Evolutionary conservation across 1,140 invertebrate species (phyloP), one percentile per base, ranked within the genome.

Genomic region (Nylanderia fulva): DNA sequence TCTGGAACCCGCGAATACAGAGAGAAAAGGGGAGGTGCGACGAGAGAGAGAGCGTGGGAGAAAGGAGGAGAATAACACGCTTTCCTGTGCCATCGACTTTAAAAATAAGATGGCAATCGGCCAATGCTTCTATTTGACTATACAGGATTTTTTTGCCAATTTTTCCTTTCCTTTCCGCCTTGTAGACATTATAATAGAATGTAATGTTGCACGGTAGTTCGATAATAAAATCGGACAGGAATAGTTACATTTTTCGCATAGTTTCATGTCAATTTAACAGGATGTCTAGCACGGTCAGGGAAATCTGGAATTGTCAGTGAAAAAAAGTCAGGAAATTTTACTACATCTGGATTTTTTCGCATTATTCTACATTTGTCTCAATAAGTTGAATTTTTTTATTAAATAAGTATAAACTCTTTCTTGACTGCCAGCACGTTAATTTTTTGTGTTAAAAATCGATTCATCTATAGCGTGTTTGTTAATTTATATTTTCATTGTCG

Each of bases 71-170:
- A 58, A 54, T 56, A 39, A 63, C 11, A 29, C 45, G 39, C 36
- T 39, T 45, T 85, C 56, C 18, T 42, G 29, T 75, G 42, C 27
- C 18, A 75, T 21, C 80, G 64, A 75, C 60, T 74, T 86, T 84
- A 77, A 87, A 90, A 90, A 90, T 90, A 90, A 91, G 86, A 88
- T 91, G 90, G 91, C 90, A 85, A 8, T 42, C 24, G 85, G 87
- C 88, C 90, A 91, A 88, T 85, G 85, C 90, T 90, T 88, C 77
- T 88, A 84, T 74, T 74, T 90, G 89, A 76, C 18, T 48, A 29
- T n/a, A 56, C 21, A 18, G 15, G 0, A 29, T 52, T 69, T 68
- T 69, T 42, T 69, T 15, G 11, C 42, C 42, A 29, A 42, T 58
- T 56, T 71, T 21, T 2, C 3, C 1, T 13, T 71, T 29, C 39